These are phyloP conservation scores for Drosophila santomea DNA, from an alignment of 1,140 invertebrate species.

Conservation along the genomic window DNA sequence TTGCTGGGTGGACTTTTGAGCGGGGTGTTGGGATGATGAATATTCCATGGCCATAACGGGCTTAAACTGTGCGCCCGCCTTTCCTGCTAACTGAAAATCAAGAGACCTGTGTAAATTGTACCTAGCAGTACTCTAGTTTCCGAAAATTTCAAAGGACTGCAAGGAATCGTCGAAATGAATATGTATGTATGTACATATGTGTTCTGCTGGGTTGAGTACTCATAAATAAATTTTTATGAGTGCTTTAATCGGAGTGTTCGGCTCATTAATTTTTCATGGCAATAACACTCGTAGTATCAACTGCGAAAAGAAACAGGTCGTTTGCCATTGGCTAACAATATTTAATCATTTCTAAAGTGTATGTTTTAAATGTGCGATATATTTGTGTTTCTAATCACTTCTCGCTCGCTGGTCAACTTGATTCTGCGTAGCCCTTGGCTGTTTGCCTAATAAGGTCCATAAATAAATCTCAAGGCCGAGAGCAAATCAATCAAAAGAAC, in stretches of 20 bases:
- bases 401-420: background rate
- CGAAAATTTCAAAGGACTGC: slow-evolving; percentile 5
- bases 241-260: slow-evolving; percentile 2
- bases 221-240: slow-evolving; percentile 9
- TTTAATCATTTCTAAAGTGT: background rate
- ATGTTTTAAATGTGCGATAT: background rate
- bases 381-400: background rate
- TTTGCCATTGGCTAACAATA: too few species aligned
- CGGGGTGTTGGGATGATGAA: slow-evolving; percentile 31
- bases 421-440: background rate
- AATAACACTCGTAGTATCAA: background rate
- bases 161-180: slow-evolving; percentile 5
- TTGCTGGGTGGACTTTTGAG: slow-evolving; percentile 39
- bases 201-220: background rate
- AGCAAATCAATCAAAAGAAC: slow-evolving; percentile 10
- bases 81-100: slow-evolving; percentile 1
- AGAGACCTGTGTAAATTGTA: background rate
- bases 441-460: slow-evolving; percentile 2
- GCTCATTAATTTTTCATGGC: slow-evolving; percentile 1
- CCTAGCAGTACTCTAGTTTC: slow-evolving; percentile 14
- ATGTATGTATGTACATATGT: slow-evolving; percentile 4
- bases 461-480: slow-evolving; percentile 5
- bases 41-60: slow-evolving; percentile 37
- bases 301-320: background rate
- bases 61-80: background rate